Base-by-base conservation (phyloP, 35 echinoderm and acorn worm species). In the Ophioderma brevispina region DNA sequence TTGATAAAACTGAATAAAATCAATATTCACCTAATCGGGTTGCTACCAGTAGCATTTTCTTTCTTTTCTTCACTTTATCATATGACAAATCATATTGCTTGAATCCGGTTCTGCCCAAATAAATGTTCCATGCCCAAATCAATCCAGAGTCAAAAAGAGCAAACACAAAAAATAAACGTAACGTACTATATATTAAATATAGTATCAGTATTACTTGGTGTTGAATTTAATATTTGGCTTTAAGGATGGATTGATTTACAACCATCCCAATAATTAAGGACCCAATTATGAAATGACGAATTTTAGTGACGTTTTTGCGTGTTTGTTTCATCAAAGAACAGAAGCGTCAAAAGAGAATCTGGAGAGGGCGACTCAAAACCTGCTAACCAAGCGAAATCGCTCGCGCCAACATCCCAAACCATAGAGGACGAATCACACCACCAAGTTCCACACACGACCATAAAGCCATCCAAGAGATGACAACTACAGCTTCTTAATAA, bases 261-360 rank as follows among this genome's bases (percentile, higher is more conserved):
- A 35, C 21, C 8, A 35, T n/a, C 33, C 19, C 17, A 79, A n/a
- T 36, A 79, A 32, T n/a, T 15, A 79, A 79, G 19, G 38, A 37
- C 5, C 6, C 13, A 75, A 75, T 75, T 25, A 30, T 75, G 17
- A 19, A 75, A 75, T 75, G n/a, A 6, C n/a, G 13, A 30, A 30
- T 30, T 25, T 32, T 19, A 37, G 1, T 30, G 17, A 78, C 32
- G 11, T 35, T 35, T 19, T 32, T 78, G 76, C 32, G 32, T 35
- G 1, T 78, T 18, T 33, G 18, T 78, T 23, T 78, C 19, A 2
- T 37, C 36, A 31, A 21, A 28, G 19, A 25, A 32, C 23, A 83
- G 81, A 83, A 83, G 81, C 81, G 50, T 38, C 81, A 1, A 83
- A 83, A 46, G 81, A 83, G 38, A 83, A 83, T 14, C 50, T 83